Evolutionary conservation across 1,140 invertebrate genomes (phyloP).

Genomic region (Hylaeus volcanicus): DNA sequence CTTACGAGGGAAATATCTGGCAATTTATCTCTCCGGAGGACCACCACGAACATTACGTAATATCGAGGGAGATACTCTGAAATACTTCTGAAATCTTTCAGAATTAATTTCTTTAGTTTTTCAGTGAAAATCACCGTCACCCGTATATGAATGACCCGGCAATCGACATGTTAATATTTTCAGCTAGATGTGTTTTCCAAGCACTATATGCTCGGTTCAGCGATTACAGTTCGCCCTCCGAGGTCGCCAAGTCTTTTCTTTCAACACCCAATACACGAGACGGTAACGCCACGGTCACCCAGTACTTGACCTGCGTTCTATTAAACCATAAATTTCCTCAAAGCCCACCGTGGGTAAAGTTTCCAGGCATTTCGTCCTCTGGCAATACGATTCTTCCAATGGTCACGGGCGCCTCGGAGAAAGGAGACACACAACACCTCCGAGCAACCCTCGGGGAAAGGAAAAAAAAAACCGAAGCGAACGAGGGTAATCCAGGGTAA

Average conservation of each 20-base stretch:
- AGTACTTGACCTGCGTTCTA: conserved; percentile 52
- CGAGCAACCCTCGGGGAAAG: neutral
- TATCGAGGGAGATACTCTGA: too few relatives aligned
- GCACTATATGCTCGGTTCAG: too few relatives aligned
- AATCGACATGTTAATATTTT: too few relatives aligned
- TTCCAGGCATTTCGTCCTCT: conserved; percentile 38
- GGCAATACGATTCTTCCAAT: conserved; percentile 13
- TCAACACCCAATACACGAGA: conserved; percentile 2
- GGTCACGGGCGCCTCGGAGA: neutral
- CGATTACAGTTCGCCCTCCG: too few relatives aligned
- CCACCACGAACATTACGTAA: neutral
- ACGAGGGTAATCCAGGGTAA: neutral
- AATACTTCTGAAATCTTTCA: too few relatives aligned
- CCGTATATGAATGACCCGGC: too few relatives aligned
- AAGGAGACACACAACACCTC: conserved; percentile 36
- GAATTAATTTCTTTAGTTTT: neutral
- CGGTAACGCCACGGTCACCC: conserved; percentile 1
- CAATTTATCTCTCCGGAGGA: neutral
- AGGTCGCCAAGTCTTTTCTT: neutral
- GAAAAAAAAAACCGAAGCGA: neutral
- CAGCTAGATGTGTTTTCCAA: too few relatives aligned
- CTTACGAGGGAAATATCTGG: too few relatives aligned
- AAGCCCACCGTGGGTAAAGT: conserved; percentile 26
- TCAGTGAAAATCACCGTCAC: too few relatives aligned
- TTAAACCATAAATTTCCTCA: conserved; percentile 56